Conservation (phyloP, 23 tunicate genomes). For the Phallusia fumigata region DNA sequence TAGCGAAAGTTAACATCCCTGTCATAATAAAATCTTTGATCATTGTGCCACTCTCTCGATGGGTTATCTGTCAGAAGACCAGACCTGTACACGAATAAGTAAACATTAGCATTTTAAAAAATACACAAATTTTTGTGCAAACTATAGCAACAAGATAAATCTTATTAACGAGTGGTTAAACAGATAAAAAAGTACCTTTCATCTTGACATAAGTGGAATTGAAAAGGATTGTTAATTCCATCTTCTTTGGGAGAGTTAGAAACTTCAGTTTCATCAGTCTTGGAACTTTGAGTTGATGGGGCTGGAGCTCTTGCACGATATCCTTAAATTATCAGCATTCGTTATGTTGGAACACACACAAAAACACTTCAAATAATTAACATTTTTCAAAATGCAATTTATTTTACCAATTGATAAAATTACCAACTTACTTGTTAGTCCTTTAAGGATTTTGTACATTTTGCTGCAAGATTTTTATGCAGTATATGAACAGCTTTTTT, state of each 20-base stretch:
- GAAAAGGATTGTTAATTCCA: background rate
- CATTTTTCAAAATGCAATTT: too few species aligned
- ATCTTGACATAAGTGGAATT: background rate
- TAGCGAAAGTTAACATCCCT: background rate
- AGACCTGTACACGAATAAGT: too few species aligned
- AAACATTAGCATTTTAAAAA: too few species aligned
- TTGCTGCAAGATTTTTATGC: background rate
- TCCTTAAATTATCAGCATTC: background rate
- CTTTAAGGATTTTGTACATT: constrained; percentile 7
- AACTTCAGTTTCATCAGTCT: background rate
- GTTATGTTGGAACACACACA: too few species aligned
- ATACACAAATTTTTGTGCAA: too few species aligned
- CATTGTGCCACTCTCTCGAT: background rate
- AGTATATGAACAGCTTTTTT: too few species aligned
- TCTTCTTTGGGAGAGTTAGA: background rate
- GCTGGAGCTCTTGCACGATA: constrained; percentile 6
- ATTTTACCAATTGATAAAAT: too few species aligned
- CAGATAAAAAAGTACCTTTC: background rate
- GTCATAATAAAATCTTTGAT: background rate
- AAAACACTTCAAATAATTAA: too few species aligned
- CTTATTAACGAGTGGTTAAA: too few species aligned
- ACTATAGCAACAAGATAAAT: too few species aligned
- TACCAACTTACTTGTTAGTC: background rate
- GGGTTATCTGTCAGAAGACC: background rate
- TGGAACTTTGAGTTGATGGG: background rate